Base-by-base conservation (phyloP, 2,113 vertebrate species). In the Coptodon bakossiorum region DNA sequence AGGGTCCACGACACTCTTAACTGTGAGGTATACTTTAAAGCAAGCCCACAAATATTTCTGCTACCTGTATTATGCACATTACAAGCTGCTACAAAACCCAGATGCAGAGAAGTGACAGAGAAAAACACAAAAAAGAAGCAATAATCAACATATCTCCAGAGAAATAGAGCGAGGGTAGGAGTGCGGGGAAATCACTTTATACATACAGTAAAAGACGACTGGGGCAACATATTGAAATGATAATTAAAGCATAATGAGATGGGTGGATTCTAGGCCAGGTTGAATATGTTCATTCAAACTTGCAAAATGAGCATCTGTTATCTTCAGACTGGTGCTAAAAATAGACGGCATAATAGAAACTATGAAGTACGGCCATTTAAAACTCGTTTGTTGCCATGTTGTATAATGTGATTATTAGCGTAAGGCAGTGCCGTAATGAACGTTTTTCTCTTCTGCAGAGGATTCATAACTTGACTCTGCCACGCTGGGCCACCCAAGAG, bases 381-480 rank as follows among this genome's bases (percentile, higher is more conserved):
- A 81, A 48, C 53, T 31, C 48, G 6, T 93, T 92, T 85, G 50
- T 86, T 89, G 84, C 63, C 16, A 81, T 78, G 76, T 89, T 86
- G 84, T 90, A 59, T 89, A 91, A 93, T 86, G 84, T 54, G 81
- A 92, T 86, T 92, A 91, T 86, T 80, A 83, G 16, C 11, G 45
- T 52, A 19, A 78, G 73, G 86, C 63, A 13, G 1, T 29, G 27
- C 14, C 11, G 31, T 88, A 79, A 90, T 59, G 38, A 57, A 50
- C 19, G 71, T 89, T 84, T 40, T 82, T 90, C 84, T 84, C 48
- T 59, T 48, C 38, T 71, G 88, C 90, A 96, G 98, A 83, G 10
- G 86, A 94, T 96, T 91, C 97, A 98, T 95, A 97, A 98, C 88
- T 96, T 97, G 82, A 95, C 96, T 61, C 92, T 97, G 54, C 98